These are phyloP conservation scores for Tachycineta bicolor DNA, from an alignment of 2,113 vertebrate genomes.

Conservation along the genomic window DNA sequence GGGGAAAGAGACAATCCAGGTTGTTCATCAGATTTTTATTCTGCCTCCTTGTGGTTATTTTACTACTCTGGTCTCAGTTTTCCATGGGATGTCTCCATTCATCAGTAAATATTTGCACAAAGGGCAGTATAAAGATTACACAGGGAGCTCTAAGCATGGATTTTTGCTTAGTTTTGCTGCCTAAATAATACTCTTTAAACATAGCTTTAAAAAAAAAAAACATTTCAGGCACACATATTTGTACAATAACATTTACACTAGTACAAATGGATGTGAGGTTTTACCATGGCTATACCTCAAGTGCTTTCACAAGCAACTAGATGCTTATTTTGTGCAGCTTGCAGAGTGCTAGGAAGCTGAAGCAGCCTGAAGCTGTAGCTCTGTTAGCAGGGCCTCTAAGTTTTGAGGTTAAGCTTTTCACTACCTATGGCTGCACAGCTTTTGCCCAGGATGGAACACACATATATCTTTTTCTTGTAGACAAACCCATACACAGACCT, in stretches of 20 bases:
- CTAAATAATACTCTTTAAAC: not conserved
- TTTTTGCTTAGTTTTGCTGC: slow-evolving; percentile 1
- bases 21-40: not conserved
- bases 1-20: not conserved
- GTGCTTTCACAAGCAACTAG: not conserved
- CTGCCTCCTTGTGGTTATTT: not conserved
- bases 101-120: not conserved
- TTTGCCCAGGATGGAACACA: not conserved
- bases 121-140: not conserved
- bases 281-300: not conserved
- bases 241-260: not conserved
- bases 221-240: not conserved
- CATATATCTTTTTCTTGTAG: not conserved
- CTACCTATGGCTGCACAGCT: not conserved
- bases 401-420: not conserved
- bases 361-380: not conserved
- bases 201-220: not conserved
- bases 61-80: not conserved
- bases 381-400: not conserved
- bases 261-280: not conserved
- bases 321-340: not conserved
- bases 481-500: not conserved
- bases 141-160: not conserved
- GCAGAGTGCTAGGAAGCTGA: not conserved
- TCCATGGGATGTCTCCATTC: not conserved